Base-by-base conservation (phyloP, 2,113 vertebrate species). In the Daubentonia madagascariensis region DNA sequence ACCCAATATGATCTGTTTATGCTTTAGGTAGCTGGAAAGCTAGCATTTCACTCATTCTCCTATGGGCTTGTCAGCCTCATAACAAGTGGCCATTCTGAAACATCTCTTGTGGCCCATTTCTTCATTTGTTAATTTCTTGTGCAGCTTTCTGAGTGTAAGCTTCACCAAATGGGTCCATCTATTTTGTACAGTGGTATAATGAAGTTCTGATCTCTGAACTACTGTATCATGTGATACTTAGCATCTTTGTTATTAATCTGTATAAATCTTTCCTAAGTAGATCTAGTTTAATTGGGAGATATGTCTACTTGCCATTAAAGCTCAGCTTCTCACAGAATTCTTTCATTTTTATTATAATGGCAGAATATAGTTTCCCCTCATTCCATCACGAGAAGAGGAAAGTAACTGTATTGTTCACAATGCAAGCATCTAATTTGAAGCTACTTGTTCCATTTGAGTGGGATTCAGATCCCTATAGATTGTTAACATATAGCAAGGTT, bases 171-270 rank as follows among this genome's bases (percentile, higher is more conserved):
- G 48, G 37, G 30, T 72, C 70, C 16, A 8, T 59, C 32, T 87
- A 0, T 87, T 95, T 65, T 75, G 8, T 65, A 17, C 22, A 59
- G 35, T 61, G 32, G 9, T 75, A 7, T 43, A 43, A 61, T 68
- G 45, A 65, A 84, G 63, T 92, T 92, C 73, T 97, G 12, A 35
- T 50, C 81, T 93, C 79, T 78, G n/a, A 92, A 67, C 79, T 86
- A 6, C 30, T 78, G 2, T 43, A 35, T 61, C 59, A 54, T 63
- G 17, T 70, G 28, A 81, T 50, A 32, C 68, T 94, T 61, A 37
- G 40, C 76, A 14, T 59, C 85, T 89, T 94, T 5, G 8, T 83
- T 90, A 54, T 85, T 89, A 40, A 91, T 75, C 63, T 68, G 35
- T 35, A 48, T 94, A 25, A 78, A 83, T 73, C 20, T 91, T 94